Evolutionary conservation across 2,888 invertebrate species (phyloP).

Genomic region (Cerceris rybyensis): DNA sequence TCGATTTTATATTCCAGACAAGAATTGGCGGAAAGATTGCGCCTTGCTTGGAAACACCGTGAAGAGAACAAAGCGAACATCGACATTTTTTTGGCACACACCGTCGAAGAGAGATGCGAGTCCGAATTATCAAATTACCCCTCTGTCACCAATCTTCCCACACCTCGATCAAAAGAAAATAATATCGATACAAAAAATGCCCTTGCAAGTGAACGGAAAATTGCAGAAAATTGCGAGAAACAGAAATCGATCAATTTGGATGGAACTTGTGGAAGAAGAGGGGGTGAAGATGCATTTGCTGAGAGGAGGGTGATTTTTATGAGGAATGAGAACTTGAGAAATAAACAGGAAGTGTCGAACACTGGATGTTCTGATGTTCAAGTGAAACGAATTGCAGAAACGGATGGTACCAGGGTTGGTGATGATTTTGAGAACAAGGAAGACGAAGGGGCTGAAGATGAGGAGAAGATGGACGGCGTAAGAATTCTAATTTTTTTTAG

Average conservation of each 20-base stretch:
- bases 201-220: background rate
- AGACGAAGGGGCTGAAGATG: background rate
- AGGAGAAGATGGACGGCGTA: constrained; percentile 12
- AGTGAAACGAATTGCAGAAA: no score
- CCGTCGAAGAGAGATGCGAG: constrained; percentile 78
- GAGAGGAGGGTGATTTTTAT: no score
- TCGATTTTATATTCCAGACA: constrained; percentile 81
- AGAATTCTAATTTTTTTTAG: background rate
- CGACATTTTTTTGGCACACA: constrained; percentile 85
- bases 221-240: background rate
- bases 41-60: constrained; percentile 83
- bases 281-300: background rate
- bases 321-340: no score
- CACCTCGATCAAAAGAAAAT: constrained; percentile 32
- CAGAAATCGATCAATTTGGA: background rate
- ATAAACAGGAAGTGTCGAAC: no score
- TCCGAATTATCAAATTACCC: constrained; percentile 70
- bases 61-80: constrained; percentile 84
- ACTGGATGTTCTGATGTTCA: no score
- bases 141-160: constrained; percentile 41
- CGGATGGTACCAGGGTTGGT: no score
- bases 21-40: constrained; percentile 82
- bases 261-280: background rate
- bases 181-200: background rate
- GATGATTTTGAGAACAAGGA: background rate